Percentiles rank a stretch among this genome's conserved stretches.
Conservation (phyloP, 2,113 vertebrate genomes). For the Struthidea cinerea region DNA sequence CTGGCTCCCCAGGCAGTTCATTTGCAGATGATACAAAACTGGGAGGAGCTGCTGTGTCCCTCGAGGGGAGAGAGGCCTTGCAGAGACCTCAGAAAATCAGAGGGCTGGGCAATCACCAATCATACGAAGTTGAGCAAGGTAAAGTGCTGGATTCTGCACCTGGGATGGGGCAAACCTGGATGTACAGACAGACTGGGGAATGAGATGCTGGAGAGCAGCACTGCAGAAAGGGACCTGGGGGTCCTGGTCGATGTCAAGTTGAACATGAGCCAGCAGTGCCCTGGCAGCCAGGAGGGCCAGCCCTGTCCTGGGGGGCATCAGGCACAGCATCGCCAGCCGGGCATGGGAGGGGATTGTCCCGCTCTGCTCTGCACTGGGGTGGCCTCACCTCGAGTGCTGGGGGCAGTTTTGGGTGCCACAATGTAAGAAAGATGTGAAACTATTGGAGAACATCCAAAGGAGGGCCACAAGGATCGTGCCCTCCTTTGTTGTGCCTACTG, state of each 20-base stretch:
- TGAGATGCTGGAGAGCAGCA: background rate
- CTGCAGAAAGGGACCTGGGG: rapidly evolving
- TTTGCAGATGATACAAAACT: background rate
- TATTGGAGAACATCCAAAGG: background rate
- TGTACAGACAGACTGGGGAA: background rate
- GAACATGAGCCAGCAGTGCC: background rate
- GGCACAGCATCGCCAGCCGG: rapidly evolving
- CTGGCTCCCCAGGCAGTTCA: background rate
- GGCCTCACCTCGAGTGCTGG: background rate
- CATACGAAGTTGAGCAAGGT: too few relatives aligned
- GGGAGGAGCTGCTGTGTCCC: background rate
- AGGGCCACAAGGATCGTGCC: background rate
- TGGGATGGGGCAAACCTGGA: background rate
- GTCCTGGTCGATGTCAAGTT: background rate
- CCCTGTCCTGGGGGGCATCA: background rate
- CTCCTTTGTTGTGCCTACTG: too few relatives aligned
- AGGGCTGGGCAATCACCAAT: background rate
- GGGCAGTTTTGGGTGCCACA: background rate
- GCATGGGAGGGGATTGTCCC: background rate
- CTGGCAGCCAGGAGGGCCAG: background rate
- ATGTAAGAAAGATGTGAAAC: background rate
- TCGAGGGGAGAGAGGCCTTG: background rate
- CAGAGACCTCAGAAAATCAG: background rate
- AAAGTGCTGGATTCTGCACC: background rate
- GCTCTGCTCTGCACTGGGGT: background rate